Evolutionary conservation across 2,113 vertebrate species (phyloP).

Genomic region (Platichthys stellatus): DNA sequence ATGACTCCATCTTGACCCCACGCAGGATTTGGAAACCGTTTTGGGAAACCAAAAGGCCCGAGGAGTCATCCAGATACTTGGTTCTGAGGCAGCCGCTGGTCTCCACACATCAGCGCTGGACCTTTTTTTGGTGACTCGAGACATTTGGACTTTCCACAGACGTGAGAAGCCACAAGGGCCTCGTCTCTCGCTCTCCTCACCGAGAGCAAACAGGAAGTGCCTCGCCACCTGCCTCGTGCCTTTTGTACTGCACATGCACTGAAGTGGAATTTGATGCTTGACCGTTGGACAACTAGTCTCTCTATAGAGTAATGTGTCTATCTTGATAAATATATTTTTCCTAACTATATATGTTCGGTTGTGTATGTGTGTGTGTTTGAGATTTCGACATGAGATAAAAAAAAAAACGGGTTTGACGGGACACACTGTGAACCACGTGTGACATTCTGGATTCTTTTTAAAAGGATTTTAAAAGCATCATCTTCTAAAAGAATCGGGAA

Average conservation of each 20-base stretch:
- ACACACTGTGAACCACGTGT: not conserved
- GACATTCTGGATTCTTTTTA: not conserved
- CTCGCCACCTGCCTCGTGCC: not conserved
- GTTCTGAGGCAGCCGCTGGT: constrained; percentile 66
- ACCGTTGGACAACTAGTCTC: not conserved
- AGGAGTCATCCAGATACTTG: constrained; percentile 89
- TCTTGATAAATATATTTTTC: not conserved
- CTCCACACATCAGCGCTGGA: not conserved
- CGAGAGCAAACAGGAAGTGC: constrained; percentile 22
- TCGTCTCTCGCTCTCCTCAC: not conserved
- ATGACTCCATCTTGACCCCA: constrained; percentile 11
- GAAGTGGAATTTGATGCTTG: not conserved
- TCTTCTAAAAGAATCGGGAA: not conserved
- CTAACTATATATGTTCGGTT: not conserved
- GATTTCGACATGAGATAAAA: not conserved
- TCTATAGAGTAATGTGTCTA: not conserved
- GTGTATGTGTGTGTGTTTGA: not conserved
- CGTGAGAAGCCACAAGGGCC: not conserved
- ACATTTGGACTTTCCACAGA: not conserved
- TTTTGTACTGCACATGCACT: not conserved
- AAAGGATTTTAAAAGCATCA: not conserved
- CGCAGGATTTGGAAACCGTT: constrained; percentile 90
- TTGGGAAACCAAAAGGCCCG: constrained; percentile 94
- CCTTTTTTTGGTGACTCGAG: not conserved
- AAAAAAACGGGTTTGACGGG: constrained; percentile 6